Conservation (phyloP, 2,797 vertebrate species). For the Poecilia picta region DNA sequence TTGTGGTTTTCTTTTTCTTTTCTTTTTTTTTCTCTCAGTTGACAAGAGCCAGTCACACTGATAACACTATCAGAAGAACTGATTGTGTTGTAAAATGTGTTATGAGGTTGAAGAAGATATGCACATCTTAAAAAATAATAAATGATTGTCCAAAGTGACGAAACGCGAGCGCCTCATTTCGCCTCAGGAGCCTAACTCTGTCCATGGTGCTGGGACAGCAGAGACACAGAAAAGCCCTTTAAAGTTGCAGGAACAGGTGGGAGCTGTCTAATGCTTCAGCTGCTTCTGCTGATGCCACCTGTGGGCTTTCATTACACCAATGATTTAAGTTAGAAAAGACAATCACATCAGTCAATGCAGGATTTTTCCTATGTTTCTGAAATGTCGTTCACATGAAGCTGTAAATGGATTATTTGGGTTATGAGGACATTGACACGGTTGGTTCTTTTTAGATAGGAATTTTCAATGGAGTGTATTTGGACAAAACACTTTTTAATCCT, state of each 20-base stretch:
- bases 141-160: slow-evolving; percentile 29
- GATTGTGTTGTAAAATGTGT: slow-evolving; percentile 4
- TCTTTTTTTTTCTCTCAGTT: slow-evolving; percentile 11
- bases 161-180: background rate
- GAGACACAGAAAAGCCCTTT: background rate
- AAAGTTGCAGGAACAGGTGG: background rate
- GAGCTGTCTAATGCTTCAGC: background rate
- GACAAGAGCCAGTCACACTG: slow-evolving; percentile 1
- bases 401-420: background rate
- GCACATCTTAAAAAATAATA: slow-evolving; percentile 3
- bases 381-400: background rate
- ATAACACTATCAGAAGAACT: slow-evolving; percentile 1
- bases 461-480: background rate
- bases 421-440: background rate
- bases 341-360: background rate
- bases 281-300: background rate
- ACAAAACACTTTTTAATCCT: background rate
- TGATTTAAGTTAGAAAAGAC: background rate
- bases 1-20: slow-evolving; percentile 17
- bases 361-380: background rate
- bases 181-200: slow-evolving; percentile 53
- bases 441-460: background rate
- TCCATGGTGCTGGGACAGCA: slow-evolving; percentile 75
- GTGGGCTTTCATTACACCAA: background rate
- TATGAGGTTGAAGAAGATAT: slow-evolving; percentile 9